A percentile compares a stretch with the other conserved stretches of the same genome.
Evolutionary conservation across 2,797 vertebrate genomes (phyloP).

Genomic region (Xenentodon cancila): DNA sequence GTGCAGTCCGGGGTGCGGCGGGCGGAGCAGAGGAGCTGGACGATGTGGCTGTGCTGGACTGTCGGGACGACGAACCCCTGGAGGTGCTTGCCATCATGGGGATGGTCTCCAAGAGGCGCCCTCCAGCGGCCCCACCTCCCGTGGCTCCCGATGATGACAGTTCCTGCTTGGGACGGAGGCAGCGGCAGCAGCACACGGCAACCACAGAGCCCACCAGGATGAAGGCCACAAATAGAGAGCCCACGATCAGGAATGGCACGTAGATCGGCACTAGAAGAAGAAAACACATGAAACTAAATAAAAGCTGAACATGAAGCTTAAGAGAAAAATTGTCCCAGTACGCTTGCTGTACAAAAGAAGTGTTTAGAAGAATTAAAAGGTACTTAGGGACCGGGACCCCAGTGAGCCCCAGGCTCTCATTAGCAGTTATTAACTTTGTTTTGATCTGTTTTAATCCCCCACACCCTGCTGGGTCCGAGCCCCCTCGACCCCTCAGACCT

Average conservation of each 20-base stretch:
- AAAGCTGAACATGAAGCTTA: conserved; percentile 5
- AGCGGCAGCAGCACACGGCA: conserved; percentile 96
- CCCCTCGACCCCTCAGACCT: conserved; percentile 46
- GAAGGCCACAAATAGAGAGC: conserved; percentile 96
- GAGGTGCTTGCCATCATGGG: conserved; percentile 98
- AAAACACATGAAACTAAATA: not conserved
- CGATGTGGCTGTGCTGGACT: conserved; percentile 96
- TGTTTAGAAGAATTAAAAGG: conserved; percentile 48
- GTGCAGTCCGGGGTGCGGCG: conserved; percentile 72
- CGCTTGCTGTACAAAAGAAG: conserved; percentile 13
- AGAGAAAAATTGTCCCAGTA: conserved; percentile 17
- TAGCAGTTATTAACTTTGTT: conserved; percentile 83
- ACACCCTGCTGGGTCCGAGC: conserved; percentile 64
- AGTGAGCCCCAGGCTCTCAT: conserved; percentile 75
- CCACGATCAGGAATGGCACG: conserved; percentile 97
- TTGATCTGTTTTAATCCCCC: conserved; percentile 83
- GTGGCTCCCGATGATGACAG: conserved; percentile 85
- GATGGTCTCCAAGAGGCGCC: conserved; percentile 93
- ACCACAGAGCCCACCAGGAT: conserved; percentile 95
- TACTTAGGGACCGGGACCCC: conserved; percentile 54
- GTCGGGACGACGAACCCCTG: conserved; percentile 93
- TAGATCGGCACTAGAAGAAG: conserved; percentile 92
- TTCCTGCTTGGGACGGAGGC: conserved; percentile 96
- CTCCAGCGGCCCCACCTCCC: conserved; percentile 82
- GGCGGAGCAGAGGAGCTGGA: conserved; percentile 96